These are phyloP conservation scores for Hyperopisus bebe DNA, from an alignment of 2,113 vertebrate genomes.

Conservation along the genomic window DNA sequence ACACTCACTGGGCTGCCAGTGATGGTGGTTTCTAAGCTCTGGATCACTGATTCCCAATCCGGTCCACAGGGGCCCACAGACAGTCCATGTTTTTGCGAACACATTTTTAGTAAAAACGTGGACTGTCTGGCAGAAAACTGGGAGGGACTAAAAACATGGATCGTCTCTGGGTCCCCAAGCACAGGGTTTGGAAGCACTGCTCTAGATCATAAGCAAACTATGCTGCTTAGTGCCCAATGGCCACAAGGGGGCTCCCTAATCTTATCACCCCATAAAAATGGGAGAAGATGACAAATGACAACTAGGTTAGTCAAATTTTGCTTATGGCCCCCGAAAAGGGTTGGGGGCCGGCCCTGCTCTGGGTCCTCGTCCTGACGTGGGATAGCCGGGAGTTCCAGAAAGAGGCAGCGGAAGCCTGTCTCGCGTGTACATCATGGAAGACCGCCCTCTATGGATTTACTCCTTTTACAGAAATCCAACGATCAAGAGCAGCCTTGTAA, in stretches of 20 bases:
- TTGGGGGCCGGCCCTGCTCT: not conserved
- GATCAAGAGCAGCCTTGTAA: not conserved
- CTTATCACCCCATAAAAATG: not conserved
- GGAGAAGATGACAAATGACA: not conserved
- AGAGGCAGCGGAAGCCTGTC: not conserved
- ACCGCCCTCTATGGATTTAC: not conserved
- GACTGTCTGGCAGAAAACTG: not conserved
- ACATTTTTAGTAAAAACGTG: not conserved
- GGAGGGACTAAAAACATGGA: not conserved
- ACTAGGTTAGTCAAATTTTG: not conserved
- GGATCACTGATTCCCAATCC: not conserved
- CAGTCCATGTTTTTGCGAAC: not conserved
- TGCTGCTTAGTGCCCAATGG: not conserved
- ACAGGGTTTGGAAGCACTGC: not conserved
- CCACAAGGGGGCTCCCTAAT: not conserved
- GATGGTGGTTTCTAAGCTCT: not conserved
- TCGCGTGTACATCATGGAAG: not conserved
- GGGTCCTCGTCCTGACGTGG: not conserved
- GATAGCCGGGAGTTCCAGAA: not conserved
- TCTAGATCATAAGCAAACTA: not conserved
- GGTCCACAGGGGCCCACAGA: not conserved
- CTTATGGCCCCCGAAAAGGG: not conserved
- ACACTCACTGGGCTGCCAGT: not conserved
- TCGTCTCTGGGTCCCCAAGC: not conserved
- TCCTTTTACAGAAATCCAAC: not conserved